Conservation (phyloP, 2,113 vertebrate genomes). For the Ochotona princeps region DNA sequence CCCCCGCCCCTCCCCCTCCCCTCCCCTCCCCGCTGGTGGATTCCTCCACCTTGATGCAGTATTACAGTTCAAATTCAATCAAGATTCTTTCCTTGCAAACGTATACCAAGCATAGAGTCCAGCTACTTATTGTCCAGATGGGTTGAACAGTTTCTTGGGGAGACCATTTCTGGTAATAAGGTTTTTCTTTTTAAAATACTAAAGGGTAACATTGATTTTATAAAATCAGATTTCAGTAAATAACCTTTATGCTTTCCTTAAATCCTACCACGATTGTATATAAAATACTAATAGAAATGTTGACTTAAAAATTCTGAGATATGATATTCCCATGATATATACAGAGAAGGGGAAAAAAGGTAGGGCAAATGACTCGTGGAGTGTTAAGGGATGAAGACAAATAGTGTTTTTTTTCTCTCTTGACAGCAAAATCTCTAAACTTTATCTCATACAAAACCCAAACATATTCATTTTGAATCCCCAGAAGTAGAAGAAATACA, state of each 20-base stretch:
- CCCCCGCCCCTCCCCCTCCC: no score
- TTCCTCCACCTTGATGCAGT: no score
- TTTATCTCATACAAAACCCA: background rate
- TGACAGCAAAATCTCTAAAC: background rate
- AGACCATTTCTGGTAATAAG: no score
- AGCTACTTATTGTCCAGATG: no score
- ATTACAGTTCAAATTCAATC: no score
- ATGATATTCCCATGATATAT: background rate
- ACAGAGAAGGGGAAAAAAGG: background rate
- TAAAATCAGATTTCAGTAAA: conserved; percentile 33
- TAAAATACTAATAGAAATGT: conserved; percentile 3
- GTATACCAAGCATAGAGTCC: no score
- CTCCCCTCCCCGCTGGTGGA: no score
- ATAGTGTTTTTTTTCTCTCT: background rate
- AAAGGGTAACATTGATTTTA: conserved; percentile 27
- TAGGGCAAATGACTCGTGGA: background rate
- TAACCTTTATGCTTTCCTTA: conserved; percentile 10
- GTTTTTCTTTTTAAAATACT: background rate
- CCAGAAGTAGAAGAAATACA: background rate
- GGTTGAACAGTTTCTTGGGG: no score
- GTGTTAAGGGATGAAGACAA: conserved; percentile 50
- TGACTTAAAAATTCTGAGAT: background rate
- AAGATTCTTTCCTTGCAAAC: no score
- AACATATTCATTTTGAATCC: conserved; percentile 44
- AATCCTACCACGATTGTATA: background rate